Evolutionary conservation across 2,888 invertebrate genomes (phyloP).

Genomic region (Rhabditophanes sp.): DNA sequence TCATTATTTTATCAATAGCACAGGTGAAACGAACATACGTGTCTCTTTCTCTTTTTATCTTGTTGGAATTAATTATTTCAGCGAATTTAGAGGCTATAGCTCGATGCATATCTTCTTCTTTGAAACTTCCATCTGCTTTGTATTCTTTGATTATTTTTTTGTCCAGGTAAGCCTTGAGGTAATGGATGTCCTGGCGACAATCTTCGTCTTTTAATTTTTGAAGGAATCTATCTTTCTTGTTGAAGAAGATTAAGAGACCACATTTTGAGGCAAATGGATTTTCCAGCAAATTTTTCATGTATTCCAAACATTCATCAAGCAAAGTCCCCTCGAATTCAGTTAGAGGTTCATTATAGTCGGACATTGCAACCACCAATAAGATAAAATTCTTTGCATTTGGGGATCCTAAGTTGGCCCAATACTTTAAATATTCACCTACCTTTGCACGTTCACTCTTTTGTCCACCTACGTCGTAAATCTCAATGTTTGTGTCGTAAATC

Average conservation of each 20-base stretch:
- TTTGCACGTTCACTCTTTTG: constrained; percentile 31
- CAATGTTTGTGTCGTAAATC: constrained; percentile 21
- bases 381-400: constrained; percentile 19
- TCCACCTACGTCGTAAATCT: constrained; percentile 37
- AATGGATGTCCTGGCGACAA: constrained; percentile 12
- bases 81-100: constrained; percentile 16
- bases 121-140: constrained; percentile 7
- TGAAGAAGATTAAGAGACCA: constrained; percentile 34
- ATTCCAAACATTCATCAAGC: constrained; percentile 25
- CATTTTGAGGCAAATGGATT: constrained; percentile 17
- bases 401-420: background rate
- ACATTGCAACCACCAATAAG: constrained; percentile 32
- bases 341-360: constrained; percentile 30
- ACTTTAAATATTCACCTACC: constrained; percentile 5
- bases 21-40: constrained; percentile 25
- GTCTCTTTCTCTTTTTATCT: constrained; percentile 11
- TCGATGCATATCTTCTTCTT: constrained; percentile 12
- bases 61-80: constrained; percentile 14
- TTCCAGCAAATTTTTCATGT: constrained; percentile 14
- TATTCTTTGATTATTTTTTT: constrained; percentile 4
- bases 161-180: constrained; percentile 8
- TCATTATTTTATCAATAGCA: constrained; percentile 33
- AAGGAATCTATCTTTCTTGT: constrained; percentile 34
- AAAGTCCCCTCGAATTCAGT: constrained; percentile 23
- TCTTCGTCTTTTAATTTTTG: constrained; percentile 17